Evolutionary conservation across 2,888 invertebrate species (phyloP).

Genomic region (Cataglyphis albicans): DNA sequence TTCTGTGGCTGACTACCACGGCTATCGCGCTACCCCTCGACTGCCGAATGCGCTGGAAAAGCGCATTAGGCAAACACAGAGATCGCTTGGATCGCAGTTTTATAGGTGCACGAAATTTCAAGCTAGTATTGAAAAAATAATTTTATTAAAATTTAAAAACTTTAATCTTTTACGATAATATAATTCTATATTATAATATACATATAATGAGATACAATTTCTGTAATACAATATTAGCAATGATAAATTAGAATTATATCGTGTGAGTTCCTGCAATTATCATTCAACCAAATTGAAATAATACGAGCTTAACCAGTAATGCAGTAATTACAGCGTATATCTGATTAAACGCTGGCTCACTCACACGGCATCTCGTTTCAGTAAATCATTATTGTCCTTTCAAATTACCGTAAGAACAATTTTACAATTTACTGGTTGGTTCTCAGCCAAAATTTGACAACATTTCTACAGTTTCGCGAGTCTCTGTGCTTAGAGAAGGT

Average conservation of each 20-base stretch:
- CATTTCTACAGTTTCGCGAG: slow-evolving; percentile 27
- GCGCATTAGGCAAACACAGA: slow-evolving; percentile 8
- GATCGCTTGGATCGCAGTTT: neutral
- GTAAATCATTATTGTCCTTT: slow-evolving; percentile 50
- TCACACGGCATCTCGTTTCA: slow-evolving; percentile 19
- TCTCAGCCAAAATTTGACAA: slow-evolving; percentile 53
- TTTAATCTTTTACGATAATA: neutral
- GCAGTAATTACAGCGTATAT: slow-evolving; percentile 28
- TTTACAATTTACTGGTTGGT: neutral
- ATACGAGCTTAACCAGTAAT: slow-evolving; percentile 8
- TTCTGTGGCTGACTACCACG: slow-evolving; percentile 44
- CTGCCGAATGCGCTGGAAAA: neutral
- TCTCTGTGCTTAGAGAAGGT: neutral
- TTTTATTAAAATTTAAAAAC: neutral
- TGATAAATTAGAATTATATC: slow-evolving; percentile 14
- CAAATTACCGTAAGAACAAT: slow-evolving; percentile 39
- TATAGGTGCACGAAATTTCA: neutral
- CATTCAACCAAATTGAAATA: slow-evolving; percentile 13
- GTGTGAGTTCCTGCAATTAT: slow-evolving; percentile 11
- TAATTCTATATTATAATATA: neutral
- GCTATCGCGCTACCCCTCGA: neutral
- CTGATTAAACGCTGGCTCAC: slow-evolving; percentile 26
- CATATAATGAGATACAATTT: neutral
- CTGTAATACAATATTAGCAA: slow-evolving; percentile 15
- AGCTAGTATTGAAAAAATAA: neutral